phyloP scores from a whole-genome alignment of 2,888 invertebrate genomes.

The Scelioninae gen. 1 region DNA sequence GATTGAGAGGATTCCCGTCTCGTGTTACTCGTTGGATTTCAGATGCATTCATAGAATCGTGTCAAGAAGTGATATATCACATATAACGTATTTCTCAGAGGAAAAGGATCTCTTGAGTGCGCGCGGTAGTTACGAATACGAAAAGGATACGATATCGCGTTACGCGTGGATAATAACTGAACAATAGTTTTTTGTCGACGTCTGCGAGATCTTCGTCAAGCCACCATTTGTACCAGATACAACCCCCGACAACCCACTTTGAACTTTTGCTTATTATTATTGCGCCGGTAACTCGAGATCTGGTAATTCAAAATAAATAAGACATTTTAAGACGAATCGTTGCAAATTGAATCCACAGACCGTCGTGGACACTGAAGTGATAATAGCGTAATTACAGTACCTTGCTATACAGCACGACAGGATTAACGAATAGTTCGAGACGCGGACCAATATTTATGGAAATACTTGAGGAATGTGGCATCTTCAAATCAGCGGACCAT shows the following conservation, averaged over 20 bases:
- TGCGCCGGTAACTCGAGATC: constrained; percentile 74
- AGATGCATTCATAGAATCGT: constrained; percentile 66
- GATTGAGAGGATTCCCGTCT: constrained; percentile 62
- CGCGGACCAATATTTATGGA: constrained; percentile 70
- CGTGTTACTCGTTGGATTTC: constrained; percentile 64
- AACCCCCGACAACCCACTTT: constrained; percentile 72
- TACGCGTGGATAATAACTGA: constrained; percentile 77
- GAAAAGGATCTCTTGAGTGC: constrained; percentile 59
- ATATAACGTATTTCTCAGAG: constrained; percentile 60
- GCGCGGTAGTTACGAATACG: constrained; percentile 70
- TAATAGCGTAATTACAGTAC: constrained; percentile 28
- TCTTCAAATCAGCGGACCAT: constrained; percentile 42
- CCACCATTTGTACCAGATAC: constrained; percentile 74
- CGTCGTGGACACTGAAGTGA: constrained; percentile 26
- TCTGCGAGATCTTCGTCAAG: constrained; percentile 75
- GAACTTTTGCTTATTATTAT: constrained; percentile 72
- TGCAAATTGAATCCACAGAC: constrained; percentile 40
- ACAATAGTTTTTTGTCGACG: constrained; percentile 78
- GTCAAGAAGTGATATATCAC: constrained; percentile 69
- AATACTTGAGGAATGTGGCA: constrained; percentile 38
- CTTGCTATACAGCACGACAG: constrained; percentile 14
- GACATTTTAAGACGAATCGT: constrained; percentile 51
- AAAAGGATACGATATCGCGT: constrained; percentile 77
- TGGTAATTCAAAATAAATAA: constrained; percentile 59
- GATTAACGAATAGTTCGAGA: constrained; percentile 37